Percentiles rank a stretch among this genome's conserved stretches.
Conservation (phyloP, 1,140 invertebrate species). For the Drosophila lacteicornis region DNA sequence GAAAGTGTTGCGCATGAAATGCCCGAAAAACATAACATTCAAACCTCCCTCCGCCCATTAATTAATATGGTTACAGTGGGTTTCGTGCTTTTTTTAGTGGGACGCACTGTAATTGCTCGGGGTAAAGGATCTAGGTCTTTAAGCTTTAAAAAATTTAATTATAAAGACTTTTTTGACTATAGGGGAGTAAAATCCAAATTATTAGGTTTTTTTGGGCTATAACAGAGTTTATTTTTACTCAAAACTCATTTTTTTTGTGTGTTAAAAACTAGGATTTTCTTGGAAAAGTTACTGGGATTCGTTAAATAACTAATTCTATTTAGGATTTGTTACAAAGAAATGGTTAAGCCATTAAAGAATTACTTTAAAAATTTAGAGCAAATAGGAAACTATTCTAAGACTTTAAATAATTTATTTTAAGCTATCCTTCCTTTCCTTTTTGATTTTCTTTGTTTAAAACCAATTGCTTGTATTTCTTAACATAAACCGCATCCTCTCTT, state of each 20-base stretch:
- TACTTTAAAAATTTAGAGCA: no score
- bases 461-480: slow-evolving; percentile 2
- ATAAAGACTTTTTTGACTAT: no score
- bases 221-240: no score
- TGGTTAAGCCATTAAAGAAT: no score
- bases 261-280: background rate
- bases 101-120: background rate
- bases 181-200: no score
- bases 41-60: background rate
- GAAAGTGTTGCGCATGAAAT: slow-evolving; percentile 14
- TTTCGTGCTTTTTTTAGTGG: background rate
- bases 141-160: background rate
- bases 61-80: background rate
- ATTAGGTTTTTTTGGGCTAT: no score
- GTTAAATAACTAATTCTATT: background rate
- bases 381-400: no score
- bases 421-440: background rate
- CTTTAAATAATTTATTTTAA: background rate
- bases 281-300: background rate
- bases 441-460: no score
- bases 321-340: background rate
- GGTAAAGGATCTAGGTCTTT: background rate
- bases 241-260: no score
- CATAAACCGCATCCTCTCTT: slow-evolving; percentile 3
- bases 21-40: background rate